Percentiles rank a stretch among this genome's conserved stretches.
phyloP scores from a whole-genome alignment of 2,888 invertebrate species.

The Andrena hattorfiana region DNA sequence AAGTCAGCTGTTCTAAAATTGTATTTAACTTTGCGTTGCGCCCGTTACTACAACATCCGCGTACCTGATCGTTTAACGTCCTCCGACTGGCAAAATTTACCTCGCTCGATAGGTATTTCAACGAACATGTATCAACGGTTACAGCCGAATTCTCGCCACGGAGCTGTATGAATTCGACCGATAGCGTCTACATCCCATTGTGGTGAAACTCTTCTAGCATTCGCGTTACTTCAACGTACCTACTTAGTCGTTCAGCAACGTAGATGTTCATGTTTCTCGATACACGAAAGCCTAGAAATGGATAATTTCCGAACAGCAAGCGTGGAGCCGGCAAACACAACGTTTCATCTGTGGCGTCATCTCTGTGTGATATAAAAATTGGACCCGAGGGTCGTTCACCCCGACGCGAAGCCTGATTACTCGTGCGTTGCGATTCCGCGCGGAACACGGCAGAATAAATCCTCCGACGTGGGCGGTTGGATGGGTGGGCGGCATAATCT shows the following conservation, averaged over 20 bases:
- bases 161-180: background rate
- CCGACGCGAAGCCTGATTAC: slow-evolving; percentile 5
- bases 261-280: too few relatives aligned
- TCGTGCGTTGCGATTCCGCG: slow-evolving; percentile 25
- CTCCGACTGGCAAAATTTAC: slow-evolving; percentile 17
- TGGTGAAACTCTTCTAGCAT: too few relatives aligned
- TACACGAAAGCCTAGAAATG: too few relatives aligned
- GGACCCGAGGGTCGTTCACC: slow-evolving; percentile 19
- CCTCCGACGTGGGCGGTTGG: slow-evolving; percentile 12
- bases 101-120: slow-evolving; percentile 15
- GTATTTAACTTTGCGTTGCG: slow-evolving; percentile 30
- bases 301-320: too few relatives aligned
- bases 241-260: too few relatives aligned
- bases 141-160: background rate
- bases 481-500: slow-evolving; percentile 54
- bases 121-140: slow-evolving; percentile 1
- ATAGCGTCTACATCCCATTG: background rate
- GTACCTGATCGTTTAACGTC: slow-evolving; percentile 24
- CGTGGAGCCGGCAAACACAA: too few relatives aligned
- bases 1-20: slow-evolving; percentile 23
- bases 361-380: background rate
- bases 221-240: too few relatives aligned
- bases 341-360: too few relatives aligned
- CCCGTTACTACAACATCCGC: slow-evolving; percentile 25
- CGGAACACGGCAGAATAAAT: slow-evolving; percentile 53